These are phyloP conservation scores for Caracal caracal DNA, from an alignment of 2,113 vertebrate genomes.

Conservation along the genomic window DNA sequence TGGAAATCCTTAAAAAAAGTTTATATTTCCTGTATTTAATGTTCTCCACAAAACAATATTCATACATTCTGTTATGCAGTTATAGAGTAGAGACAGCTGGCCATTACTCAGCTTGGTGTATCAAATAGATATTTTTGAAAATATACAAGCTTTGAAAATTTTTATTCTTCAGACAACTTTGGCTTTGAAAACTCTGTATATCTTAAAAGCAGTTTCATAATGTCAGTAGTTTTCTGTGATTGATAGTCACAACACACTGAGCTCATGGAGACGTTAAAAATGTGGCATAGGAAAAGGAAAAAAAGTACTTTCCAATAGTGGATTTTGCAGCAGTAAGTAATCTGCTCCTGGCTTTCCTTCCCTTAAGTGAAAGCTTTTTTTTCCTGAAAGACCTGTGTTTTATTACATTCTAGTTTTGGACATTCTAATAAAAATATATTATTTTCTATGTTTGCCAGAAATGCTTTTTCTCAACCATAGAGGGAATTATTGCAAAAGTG, in stretches of 20 bases:
- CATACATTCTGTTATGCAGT: slow-evolving; percentile 34
- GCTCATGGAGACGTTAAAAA: slow-evolving; percentile 77
- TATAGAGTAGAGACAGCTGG: slow-evolving; percentile 57
- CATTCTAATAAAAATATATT: slow-evolving; percentile 66
- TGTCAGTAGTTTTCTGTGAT: slow-evolving; percentile 76
- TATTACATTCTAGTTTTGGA: slow-evolving; percentile 76
- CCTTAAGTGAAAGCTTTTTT: slow-evolving; percentile 54
- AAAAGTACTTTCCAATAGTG: slow-evolving; percentile 74
- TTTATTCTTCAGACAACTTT: slow-evolving; percentile 76
- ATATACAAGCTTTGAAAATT: slow-evolving; percentile 73
- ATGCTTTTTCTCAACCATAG: slow-evolving; percentile 67
- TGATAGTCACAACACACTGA: slow-evolving; percentile 69
- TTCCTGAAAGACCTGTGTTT: slow-evolving; percentile 69
- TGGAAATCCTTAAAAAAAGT: not conserved
- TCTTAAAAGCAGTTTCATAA: slow-evolving; percentile 79
- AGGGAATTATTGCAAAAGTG: slow-evolving; percentile 68
- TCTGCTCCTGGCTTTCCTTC: slow-evolving; percentile 73
- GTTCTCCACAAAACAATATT: slow-evolving; percentile 32
- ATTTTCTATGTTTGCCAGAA: slow-evolving; percentile 62
- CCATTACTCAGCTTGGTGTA: slow-evolving; percentile 67
- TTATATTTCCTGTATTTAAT: slow-evolving; percentile 33
- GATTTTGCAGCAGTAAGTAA: slow-evolving; percentile 77
- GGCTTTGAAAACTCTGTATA: slow-evolving; percentile 73
- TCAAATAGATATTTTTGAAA: slow-evolving; percentile 73
- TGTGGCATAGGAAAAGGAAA: slow-evolving; percentile 66